Evolutionary conservation across 2,113 vertebrate genomes (phyloP).

Genomic region (Donacobius atricapilla): DNA sequence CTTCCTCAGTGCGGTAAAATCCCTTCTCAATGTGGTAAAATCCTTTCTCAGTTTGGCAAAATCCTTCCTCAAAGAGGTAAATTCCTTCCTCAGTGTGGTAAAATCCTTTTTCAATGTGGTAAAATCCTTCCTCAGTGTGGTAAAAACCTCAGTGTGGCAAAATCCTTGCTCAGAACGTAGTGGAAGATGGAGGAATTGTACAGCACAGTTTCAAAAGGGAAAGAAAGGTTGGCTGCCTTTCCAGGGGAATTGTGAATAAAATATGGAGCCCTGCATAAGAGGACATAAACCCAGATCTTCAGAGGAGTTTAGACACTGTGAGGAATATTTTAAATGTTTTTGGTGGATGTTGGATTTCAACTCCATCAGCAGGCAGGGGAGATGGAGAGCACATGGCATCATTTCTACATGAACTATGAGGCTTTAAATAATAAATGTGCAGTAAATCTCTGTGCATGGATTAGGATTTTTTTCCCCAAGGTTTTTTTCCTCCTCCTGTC

Average conservation of each 20-base stretch:
- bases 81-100: too few relatives aligned
- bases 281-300: not conserved
- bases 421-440: not conserved
- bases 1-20: not conserved
- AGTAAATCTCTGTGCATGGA: not conserved
- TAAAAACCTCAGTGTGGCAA: not conserved
- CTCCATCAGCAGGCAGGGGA: not conserved
- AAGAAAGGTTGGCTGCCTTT: not conserved
- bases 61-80: not conserved
- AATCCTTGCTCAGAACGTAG: not conserved
- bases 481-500: not conserved
- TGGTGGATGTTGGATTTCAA: not conserved
- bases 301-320: not conserved
- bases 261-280: not conserved
- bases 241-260: not conserved
- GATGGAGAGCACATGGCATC: not conserved
- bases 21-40: not conserved
- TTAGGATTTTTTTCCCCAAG: not conserved
- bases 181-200: not conserved
- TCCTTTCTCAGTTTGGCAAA: not conserved
- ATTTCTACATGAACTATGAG: not conserved
- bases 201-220: not conserved
- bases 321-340: slow-evolving; percentile 4
- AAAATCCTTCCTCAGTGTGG: not conserved
- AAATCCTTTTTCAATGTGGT: not conserved